Evolutionary conservation across 2,888 invertebrate species (phyloP), one percentile per base, ranked within the genome.

Genomic region (Dolomedes plantarius): DNA sequence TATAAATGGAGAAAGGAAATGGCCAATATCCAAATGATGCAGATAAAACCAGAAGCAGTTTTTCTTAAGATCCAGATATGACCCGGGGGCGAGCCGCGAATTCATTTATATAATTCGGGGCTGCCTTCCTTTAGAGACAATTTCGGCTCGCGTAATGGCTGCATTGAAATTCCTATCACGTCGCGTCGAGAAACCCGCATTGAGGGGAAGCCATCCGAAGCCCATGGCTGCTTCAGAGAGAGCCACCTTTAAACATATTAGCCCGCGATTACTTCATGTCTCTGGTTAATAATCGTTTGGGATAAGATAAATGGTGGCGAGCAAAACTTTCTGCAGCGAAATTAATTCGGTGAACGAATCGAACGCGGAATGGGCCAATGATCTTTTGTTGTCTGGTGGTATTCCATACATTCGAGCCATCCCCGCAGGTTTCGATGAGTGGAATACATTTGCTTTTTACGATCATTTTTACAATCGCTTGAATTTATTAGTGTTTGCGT

Each of bases 201-300:
- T 56, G 23, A 23, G 2, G 5, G 16, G 46, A 23, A 56, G 19
- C 2, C 9, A 36, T 36, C 36, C n/a, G n/a, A 6, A 46, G 46
- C 46, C 46, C 46, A 36, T 36, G 36, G 36, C 5, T 11, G 36
- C 5, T 11, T n/a, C 36, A 7, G 6, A 46, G 9, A 23, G 23
- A 56, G 56, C 56, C 56, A 56, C 56, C 56, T 56, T 23, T 23
- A 11, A 56, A 67, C 77, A 56, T 77, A 83, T 83, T 83, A 83
- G 77, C 50, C 56, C 73, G 46, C 69, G 75, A 82, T 82, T 82
- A 76, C 82, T 71, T 76, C 82, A 71, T 85, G 73, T 77, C 77
- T 62, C 75, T 62, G 72, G 67, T 72, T 85, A 77, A 77, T 85
- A 85, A 77, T 85, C 77, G 65, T 77, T 77, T 73, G 83, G 67